Evolutionary conservation across 2,888 invertebrate species (phyloP), one percentile per base, ranked within the genome.

Genomic region (Deilephila elpenor): DNA sequence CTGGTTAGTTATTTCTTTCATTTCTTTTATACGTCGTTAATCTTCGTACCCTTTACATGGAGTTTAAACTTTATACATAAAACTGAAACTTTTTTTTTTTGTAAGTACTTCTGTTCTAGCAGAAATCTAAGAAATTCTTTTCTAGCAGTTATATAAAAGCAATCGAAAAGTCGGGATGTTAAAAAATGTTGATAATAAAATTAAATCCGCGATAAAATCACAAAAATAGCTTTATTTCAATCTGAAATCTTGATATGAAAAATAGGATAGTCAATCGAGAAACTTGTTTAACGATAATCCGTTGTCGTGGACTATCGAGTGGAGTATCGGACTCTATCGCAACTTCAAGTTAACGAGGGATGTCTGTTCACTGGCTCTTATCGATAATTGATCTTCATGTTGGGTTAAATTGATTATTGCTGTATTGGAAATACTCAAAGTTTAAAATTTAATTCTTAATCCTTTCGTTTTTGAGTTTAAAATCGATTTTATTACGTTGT

Each of bases 1-100:
- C 87, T 82, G 80, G 82, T 79, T 83, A 83, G 84, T 87, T 87
- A 91, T 91, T 92, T 92, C 90, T 91, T 90, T 87, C 88, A 88
- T 89, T 83, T 82, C 86, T 87, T 92, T 92, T 92, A 91, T 91
- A 85, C 79, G 75, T 77, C 80, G 83, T 80, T 14, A 11, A 44
- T 44, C 44, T 44, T 44, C 44, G 11, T 44, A 44, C 14, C 44
- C 44, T 44, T 44, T 44, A 1, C 14, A 44, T 44, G 44, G 44
- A 44, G 44, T 44, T 44, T 44, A 44, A 44, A 14, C 44, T 44
- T 14, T 44, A 14, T 44, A 44, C 11, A 44, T 44, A 11, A 44
- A 1, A 44, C 3, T 44, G 14, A 44, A 44, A 44, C 3, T 8
- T 8, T 5, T 32, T 5, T 44, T 14, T 11, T 44, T 44, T 44